These are phyloP conservation scores for Antheraea assamensis DNA, from an alignment of 2,888 invertebrate genomes.

Conservation along the genomic window DNA sequence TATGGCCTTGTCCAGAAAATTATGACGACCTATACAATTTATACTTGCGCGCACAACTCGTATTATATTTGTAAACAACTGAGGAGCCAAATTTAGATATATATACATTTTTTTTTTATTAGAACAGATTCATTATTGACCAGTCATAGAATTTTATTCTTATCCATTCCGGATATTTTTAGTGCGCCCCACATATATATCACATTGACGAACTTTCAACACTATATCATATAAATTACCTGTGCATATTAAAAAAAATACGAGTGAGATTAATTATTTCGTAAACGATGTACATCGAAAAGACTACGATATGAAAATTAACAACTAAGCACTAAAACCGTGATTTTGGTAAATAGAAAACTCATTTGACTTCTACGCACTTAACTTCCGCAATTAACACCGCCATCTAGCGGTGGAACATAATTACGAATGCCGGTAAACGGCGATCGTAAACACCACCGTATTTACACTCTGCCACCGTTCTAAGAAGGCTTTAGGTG, in stretches of 20 bases:
- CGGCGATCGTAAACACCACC: conserved; percentile 48
- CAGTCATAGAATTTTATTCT: too few species aligned
- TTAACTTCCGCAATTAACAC: conserved; percentile 59
- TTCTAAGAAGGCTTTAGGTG: conserved; percentile 72
- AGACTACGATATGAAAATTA: conserved; percentile 6
- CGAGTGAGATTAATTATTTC: background rate
- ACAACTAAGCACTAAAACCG: conserved; percentile 20
- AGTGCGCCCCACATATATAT: too few species aligned
- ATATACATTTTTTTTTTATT: too few species aligned
- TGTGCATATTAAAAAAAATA: background rate
- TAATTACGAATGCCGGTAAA: conserved; percentile 48
- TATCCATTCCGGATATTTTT: too few species aligned
- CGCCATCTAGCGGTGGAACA: conserved; percentile 43
- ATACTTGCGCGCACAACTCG: too few species aligned
- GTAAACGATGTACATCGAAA: background rate
- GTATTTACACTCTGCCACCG: conserved; percentile 36
- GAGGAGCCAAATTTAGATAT: too few species aligned
- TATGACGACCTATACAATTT: too few species aligned
- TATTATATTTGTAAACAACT: too few species aligned
- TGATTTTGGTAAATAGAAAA: conserved; percentile 24
- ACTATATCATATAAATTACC: too few species aligned
- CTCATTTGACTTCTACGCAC: conserved; percentile 49
- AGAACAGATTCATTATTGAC: too few species aligned
- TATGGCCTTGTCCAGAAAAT: too few species aligned
- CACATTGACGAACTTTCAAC: too few species aligned